These are phyloP conservation scores for Lycocerus yunnanus DNA, from an alignment of 2,888 invertebrate species.

Conservation along the genomic window DNA sequence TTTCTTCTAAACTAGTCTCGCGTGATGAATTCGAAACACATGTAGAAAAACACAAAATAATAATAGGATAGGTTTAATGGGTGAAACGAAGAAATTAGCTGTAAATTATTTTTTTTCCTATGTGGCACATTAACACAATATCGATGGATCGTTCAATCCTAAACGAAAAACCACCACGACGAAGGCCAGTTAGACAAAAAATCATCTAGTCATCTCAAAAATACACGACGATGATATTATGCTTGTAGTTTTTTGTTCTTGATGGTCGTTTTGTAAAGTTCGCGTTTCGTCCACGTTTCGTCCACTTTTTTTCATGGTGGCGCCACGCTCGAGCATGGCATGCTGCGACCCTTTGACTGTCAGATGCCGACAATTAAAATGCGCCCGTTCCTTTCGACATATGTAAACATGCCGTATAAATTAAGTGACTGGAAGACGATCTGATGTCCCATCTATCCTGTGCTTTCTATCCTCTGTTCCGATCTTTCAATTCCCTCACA, in stretches of 20 bases:
- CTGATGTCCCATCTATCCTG: conserved; percentile 32
- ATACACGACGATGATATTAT: conserved; percentile 10
- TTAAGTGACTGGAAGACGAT: conserved; percentile 42
- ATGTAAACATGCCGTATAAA: conserved; percentile 54
- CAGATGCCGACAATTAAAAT: conserved; percentile 52
- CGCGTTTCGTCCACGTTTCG: conserved; percentile 44
- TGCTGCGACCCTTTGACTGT: conserved; percentile 45
- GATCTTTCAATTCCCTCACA: conserved; percentile 28
- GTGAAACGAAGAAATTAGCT: conserved; percentile 44
- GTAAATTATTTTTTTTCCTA: conserved; percentile 35
- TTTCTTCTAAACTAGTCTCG: conserved; percentile 38
- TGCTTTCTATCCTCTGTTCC: conserved; percentile 25
- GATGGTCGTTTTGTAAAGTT: conserved; percentile 35
- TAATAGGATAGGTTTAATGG: conserved; percentile 36
- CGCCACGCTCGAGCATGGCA: conserved; percentile 50
- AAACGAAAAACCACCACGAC: not conserved
- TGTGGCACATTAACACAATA: not conserved
- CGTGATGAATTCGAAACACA: conserved; percentile 40
- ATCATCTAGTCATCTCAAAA: not conserved
- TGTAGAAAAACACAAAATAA: conserved; percentile 39
- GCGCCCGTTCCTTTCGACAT: conserved; percentile 51
- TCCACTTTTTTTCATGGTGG: conserved; percentile 49
- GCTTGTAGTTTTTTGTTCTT: conserved; percentile 18
- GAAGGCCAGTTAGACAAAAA: not conserved
- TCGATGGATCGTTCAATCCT: not conserved